Percentiles rank a stretch among this genome's conserved stretches.
Evolutionary conservation across 1,140 invertebrate genomes (phyloP).

Genomic region (Hetaerina americana): DNA sequence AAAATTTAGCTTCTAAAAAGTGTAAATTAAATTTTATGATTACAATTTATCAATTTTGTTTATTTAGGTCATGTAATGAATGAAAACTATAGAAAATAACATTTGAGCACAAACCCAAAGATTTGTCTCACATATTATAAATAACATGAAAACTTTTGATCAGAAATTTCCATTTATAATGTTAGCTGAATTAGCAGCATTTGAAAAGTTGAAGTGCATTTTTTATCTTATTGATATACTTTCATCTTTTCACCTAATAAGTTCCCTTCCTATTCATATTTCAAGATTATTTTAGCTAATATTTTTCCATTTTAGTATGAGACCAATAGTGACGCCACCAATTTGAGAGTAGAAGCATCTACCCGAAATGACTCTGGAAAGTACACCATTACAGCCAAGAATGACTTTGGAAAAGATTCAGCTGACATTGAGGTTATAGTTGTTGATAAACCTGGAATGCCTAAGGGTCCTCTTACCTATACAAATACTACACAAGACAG

Average conservation of each 20-base stretch:
- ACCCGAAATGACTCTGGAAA: conserved; percentile 81
- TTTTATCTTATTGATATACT: conserved; percentile 5
- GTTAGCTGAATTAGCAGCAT: conserved; percentile 2
- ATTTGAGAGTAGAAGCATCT: conserved; percentile 76
- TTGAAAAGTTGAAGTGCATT: not conserved
- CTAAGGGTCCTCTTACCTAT: conserved; percentile 77
- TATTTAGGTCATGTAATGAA: too few relatives aligned
- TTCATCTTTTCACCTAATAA: not conserved
- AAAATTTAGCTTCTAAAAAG: too few relatives aligned
- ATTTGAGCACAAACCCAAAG: too few relatives aligned
- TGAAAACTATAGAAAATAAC: too few relatives aligned
- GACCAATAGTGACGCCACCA: conserved; percentile 72
- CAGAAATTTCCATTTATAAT: conserved; percentile 1
- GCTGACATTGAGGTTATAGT: conserved; percentile 88
- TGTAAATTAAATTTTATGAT: too few relatives aligned
- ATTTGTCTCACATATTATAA: too few relatives aligned
- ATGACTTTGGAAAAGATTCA: conserved; percentile 79
- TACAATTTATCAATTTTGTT: too few relatives aligned
- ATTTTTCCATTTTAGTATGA: conserved; percentile 41
- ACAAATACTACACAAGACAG: conserved; percentile 65
- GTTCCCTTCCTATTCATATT: not conserved
- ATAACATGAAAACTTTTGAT: too few relatives aligned
- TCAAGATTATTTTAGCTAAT: conserved; percentile 11
- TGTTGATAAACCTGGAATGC: conserved; percentile 78
- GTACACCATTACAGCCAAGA: conserved; percentile 80